Conservation (phyloP, 2,113 vertebrate genomes). For the Acanthochromis polyacanthus region DNA sequence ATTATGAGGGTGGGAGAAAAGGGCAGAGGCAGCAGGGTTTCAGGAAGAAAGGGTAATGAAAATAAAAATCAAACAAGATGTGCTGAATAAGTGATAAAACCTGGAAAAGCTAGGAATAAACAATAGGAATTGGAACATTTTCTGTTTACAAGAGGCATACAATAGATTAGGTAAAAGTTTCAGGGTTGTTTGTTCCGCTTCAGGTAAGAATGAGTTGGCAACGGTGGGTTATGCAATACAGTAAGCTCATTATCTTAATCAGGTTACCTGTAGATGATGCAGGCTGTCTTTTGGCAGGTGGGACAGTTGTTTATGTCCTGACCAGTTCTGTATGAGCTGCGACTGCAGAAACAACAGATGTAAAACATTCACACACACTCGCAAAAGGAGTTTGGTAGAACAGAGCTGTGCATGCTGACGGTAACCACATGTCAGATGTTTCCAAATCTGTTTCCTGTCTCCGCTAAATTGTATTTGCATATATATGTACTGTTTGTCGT, state of each 20-base stretch:
- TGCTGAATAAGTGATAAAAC: constrained; percentile 32
- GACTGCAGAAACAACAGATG: constrained; percentile 85
- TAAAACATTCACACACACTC: constrained; percentile 7
- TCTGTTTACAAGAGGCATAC: background rate
- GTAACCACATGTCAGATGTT: background rate
- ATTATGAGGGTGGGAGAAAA: constrained; percentile 31
- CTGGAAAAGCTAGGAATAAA: background rate
- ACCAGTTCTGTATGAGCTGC: constrained; percentile 96
- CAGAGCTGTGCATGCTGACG: background rate
- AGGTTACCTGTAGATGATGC: constrained; percentile 98
- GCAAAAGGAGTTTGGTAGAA: constrained; percentile 1
- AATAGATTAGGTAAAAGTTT: background rate
- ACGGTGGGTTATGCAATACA: constrained; percentile 39
- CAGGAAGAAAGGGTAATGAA: constrained; percentile 18
- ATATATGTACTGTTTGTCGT: background rate
- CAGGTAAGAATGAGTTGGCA: constrained; percentile 33
- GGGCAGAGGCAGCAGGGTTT: constrained; percentile 36
- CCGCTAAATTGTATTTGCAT: too few relatives aligned
- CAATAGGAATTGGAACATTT: constrained; percentile 3
- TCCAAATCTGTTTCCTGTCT: background rate
- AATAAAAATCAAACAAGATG: constrained; percentile 11
- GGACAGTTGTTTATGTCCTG: constrained; percentile 99
- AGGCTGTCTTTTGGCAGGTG: constrained; percentile 97
- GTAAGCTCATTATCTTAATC: constrained; percentile 49
- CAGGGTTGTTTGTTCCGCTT: constrained; percentile 21